A percentile compares a stretch with the other conserved stretches of the same genome.
phyloP scores from a whole-genome alignment of 1,140 invertebrate species.

The Monochamus saltuarius region DNA sequence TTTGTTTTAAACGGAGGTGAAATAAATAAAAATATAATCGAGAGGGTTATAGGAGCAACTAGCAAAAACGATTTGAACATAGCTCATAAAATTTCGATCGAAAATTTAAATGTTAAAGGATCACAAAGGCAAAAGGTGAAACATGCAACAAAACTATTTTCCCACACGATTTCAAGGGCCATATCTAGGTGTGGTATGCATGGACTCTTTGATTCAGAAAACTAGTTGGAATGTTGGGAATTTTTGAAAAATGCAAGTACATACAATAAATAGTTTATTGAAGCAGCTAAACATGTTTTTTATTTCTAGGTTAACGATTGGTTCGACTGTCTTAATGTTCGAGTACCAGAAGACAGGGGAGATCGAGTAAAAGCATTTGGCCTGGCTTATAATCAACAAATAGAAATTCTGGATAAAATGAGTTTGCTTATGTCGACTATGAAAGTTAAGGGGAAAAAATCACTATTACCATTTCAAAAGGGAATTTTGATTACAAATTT shows the following conservation, averaged over 20 bases:
- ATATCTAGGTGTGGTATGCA: slow-evolving; percentile 5
- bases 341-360: slow-evolving; percentile 8
- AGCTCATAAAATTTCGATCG: slow-evolving; percentile 20
- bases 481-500: slow-evolving; percentile 28
- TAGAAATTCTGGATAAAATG: slow-evolving; percentile 4
- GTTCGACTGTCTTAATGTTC: slow-evolving; percentile 17
- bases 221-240: neutral
- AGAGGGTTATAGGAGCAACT: slow-evolving; percentile 23
- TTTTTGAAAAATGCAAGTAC: neutral
- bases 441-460: slow-evolving; percentile 19
- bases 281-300: too few relatives aligned
- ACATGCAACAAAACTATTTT: slow-evolving; percentile 19
- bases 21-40: slow-evolving; percentile 25
- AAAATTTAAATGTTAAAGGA: slow-evolving; percentile 7
- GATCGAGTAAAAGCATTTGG: slow-evolving; percentile 17
- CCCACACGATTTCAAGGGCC: slow-evolving; percentile 16
- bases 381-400: slow-evolving; percentile 10
- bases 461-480: slow-evolving; percentile 17
- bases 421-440: neutral
- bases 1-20: slow-evolving; percentile 25
- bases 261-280: neutral
- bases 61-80: slow-evolving; percentile 24
- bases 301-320: slow-evolving; percentile 16
- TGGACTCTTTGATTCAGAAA: slow-evolving; percentile 1
- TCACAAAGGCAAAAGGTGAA: too few relatives aligned